Base-by-base conservation (phyloP, 1,140 invertebrate species). In the Zaprionus vittiger region DNA sequence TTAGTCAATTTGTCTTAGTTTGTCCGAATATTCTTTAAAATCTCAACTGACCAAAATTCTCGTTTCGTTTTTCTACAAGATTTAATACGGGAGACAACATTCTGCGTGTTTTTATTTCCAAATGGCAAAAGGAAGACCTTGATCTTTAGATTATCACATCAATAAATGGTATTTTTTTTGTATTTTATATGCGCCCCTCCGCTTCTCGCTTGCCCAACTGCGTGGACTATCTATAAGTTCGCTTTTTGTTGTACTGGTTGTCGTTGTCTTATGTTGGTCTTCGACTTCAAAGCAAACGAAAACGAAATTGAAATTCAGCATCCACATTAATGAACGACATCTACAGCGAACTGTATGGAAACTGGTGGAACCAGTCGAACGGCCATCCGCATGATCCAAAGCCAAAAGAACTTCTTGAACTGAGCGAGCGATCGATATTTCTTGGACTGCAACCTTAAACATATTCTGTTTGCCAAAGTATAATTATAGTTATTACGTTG, bases 91-190 rank as follows among this genome's bases (percentile, higher is more conserved):
- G 55, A 54, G 66, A 68, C 55, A 66, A 78, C 63, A 49, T 5
- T 49, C 71, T 60, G 79, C 6, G 41, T 47, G 38, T 41, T 41
- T 47, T 47, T 89, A 77, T 81, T 79, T 87, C 81, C 72, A 84
- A 87, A 87, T 90, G 84, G 85, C 84, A 87, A 90, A 87, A 89
- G 78, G 75, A 89, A 87, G 84, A 87, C 84, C 84, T 87, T 87
- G 84, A 87, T 87, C 84, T 87, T 87, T 87, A 87, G 84, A 87
- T 87, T 87, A 87, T 87, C 84, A 87, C 84, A 84, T 87, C 85
- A 87, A 87, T 89, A 87, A 87, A 89, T 87, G 84, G 72, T 84
- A 76, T 74, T 79, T 76, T 67, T 79, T 79, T 47, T 75, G 57
- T 77, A 54, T 54, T 68, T 75, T 15, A 68, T 72, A 47, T 26